Conservation (phyloP, 2,888 invertebrate genomes). For the Gandaritis pyraliata region DNA sequence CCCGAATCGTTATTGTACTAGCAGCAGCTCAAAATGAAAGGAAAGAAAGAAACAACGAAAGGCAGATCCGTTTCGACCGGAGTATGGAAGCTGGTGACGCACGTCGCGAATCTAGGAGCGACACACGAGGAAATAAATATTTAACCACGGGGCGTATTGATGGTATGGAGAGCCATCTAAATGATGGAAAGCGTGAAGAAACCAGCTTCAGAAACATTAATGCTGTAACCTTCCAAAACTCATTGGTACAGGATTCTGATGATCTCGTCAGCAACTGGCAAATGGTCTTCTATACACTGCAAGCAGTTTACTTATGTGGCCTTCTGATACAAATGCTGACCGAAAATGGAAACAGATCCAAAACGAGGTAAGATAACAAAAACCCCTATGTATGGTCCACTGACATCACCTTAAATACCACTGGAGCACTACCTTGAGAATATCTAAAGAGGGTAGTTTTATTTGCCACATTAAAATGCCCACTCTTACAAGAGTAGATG, state of each 20-base stretch:
- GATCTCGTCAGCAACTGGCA: conserved; percentile 56
- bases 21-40: conserved; percentile 23
- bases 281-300: conserved; percentile 65
- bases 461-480: not conserved
- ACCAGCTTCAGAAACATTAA: conserved; percentile 38
- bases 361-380: conserved; percentile 44
- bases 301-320: conserved; percentile 65
- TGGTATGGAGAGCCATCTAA: not conserved
- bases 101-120: conserved; percentile 22
- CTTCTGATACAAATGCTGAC: conserved; percentile 58
- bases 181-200: conserved; percentile 38
- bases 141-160: conserved; percentile 21
- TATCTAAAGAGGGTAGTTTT: too few relatives aligned
- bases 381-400: not conserved
- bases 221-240: conserved; percentile 33
- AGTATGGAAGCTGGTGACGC: conserved; percentile 10
- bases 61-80: conserved; percentile 3
- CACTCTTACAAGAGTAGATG: not conserved
- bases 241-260: conserved; percentile 30
- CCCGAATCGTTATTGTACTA: conserved; percentile 5
- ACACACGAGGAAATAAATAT: conserved; percentile 10
- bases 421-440: not conserved
- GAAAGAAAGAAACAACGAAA: conserved; percentile 14
- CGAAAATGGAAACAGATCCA: conserved; percentile 48
- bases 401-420: not conserved